Percentiles rank a stretch among this genome's conserved stretches.
phyloP scores from a whole-genome alignment of 1,140 invertebrate species.

The Adelges cooleyi region DNA sequence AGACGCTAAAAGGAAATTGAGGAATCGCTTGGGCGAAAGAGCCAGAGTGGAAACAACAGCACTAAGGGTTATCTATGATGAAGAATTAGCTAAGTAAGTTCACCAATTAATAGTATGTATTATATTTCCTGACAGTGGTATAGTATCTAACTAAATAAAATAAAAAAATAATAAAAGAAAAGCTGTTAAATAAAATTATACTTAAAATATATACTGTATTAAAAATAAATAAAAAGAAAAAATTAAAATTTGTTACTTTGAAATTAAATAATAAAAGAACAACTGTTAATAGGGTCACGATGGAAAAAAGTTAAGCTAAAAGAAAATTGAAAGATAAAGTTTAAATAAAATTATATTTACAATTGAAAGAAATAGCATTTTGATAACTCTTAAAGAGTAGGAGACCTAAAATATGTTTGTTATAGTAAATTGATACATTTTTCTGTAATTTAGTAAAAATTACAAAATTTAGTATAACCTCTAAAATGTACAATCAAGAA shows the following conservation, averaged over 20 bases:
- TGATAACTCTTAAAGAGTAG: too few relatives aligned
- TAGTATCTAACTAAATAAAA: background rate
- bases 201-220: background rate
- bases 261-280: background rate
- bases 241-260: background rate
- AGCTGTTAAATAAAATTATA: background rate
- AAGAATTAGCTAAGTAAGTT: background rate
- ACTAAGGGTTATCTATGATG: background rate
- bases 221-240: background rate
- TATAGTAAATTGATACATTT: background rate
- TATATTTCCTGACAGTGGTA: background rate
- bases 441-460: background rate
- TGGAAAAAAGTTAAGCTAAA: too few relatives aligned
- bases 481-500: background rate
- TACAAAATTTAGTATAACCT: background rate
- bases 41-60: background rate
- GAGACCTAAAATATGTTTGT: background rate
- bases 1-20: background rate
- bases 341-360: too few relatives aligned
- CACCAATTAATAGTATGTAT: background rate
- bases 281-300: too few relatives aligned
- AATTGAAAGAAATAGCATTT: too few relatives aligned
- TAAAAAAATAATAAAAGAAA: too few relatives aligned
- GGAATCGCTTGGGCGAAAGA: background rate
- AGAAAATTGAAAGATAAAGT: too few relatives aligned